phyloP scores from a whole-genome alignment of 2,888 invertebrate genomes.

The Minunthozetes semirufus region DNA sequence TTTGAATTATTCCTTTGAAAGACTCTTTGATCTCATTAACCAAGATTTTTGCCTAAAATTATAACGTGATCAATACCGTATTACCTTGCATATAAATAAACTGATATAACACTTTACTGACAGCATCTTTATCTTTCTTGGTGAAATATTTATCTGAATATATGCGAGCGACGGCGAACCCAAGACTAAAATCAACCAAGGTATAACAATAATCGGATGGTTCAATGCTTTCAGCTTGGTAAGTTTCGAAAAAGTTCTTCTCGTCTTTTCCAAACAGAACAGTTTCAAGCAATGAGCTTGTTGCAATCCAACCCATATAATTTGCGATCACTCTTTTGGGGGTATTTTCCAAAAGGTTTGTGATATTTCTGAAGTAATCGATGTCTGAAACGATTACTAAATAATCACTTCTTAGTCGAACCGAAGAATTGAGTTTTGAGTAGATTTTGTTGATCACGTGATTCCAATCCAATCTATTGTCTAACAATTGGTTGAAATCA shows the following conservation, averaged over 20 bases:
- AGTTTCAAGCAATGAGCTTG: no score
- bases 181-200: conserved; percentile 49
- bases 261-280: no score
- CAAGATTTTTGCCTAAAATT: neutral
- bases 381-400: conserved; percentile 47
- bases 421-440: conserved; percentile 57
- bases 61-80: no score
- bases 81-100: conserved; percentile 42
- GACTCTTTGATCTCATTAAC: conserved; percentile 49
- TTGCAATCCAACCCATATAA: conserved; percentile 67
- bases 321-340: conserved; percentile 54
- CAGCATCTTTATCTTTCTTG: conserved; percentile 45
- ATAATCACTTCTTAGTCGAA: conserved; percentile 54
- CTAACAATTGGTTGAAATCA: conserved; percentile 46
- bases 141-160: conserved; percentile 50
- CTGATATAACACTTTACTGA: conserved; percentile 44
- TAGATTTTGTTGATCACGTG: neutral
- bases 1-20: conserved; percentile 51
- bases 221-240: no score
- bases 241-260: no score
- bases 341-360: neutral
- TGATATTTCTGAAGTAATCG: neutral
- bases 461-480: conserved; percentile 42
- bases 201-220: conserved; percentile 46
- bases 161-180: conserved; percentile 49